A percentile compares a stretch with the other conserved stretches of the same genome.
phyloP scores from a whole-genome alignment of 2,888 invertebrate genomes.

The Cistogaster globosa region DNA sequence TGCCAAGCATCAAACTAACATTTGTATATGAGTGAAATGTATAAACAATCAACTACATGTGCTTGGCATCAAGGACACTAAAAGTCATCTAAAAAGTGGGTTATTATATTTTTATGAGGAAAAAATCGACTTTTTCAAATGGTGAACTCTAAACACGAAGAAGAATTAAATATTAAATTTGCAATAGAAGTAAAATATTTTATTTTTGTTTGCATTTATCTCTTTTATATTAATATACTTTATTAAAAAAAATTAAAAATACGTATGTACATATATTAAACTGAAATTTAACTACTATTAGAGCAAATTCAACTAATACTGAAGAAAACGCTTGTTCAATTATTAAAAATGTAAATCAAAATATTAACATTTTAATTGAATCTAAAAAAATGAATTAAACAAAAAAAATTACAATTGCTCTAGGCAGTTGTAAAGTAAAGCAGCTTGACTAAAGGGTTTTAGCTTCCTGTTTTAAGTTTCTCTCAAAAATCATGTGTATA shows the following conservation, averaged over 20 bases:
- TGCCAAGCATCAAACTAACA: conserved; percentile 25
- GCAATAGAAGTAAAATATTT: conserved; percentile 13
- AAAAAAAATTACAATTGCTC: too few relatives aligned
- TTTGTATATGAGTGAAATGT: conserved; percentile 14
- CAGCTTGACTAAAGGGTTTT: too few relatives aligned
- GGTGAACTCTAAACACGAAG: conserved; percentile 23
- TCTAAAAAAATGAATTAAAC: too few relatives aligned
- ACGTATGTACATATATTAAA: too few relatives aligned
- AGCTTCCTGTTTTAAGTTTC: too few relatives aligned
- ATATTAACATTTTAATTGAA: too few relatives aligned
- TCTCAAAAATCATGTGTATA: too few relatives aligned
- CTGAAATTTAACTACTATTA: too few relatives aligned
- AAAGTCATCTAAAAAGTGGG: conserved; percentile 55
- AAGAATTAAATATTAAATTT: conserved; percentile 55
- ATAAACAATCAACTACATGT: conserved; percentile 19
- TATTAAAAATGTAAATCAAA: too few relatives aligned
- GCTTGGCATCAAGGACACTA: conserved; percentile 41
- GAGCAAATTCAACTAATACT: too few relatives aligned
- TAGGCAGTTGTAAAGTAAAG: too few relatives aligned
- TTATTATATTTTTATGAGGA: conserved; percentile 40
- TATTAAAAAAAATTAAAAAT: neutral
- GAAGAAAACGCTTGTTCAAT: too few relatives aligned
- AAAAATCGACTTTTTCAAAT: conserved; percentile 26
- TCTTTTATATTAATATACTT: neutral
- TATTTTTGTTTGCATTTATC: neutral